phyloP scores from a whole-genome alignment of 1,140 invertebrate genomes.

The Luehdorfia chinensis region DNA sequence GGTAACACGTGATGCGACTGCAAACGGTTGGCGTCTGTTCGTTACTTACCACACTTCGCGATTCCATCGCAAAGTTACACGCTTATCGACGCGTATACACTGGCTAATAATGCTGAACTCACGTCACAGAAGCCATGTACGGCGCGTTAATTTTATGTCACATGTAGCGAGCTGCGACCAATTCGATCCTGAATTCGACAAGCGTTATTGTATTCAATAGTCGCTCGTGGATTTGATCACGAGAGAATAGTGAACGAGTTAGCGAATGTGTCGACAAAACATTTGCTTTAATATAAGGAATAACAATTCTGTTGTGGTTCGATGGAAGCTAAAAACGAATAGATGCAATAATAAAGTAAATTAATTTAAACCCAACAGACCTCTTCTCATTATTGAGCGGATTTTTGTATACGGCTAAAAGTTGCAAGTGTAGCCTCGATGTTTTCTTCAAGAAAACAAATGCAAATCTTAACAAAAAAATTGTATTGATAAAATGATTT shows the following conservation, averaged over 20 bases:
- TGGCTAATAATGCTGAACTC: not conserved
- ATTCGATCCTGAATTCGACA: conserved; percentile 13
- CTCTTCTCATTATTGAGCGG: too few species aligned
- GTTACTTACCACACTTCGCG: not conserved
- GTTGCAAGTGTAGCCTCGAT: too few species aligned
- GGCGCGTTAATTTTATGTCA: too few species aligned
- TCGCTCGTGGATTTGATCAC: conserved; percentile 12
- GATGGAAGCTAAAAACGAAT: conserved; percentile 11
- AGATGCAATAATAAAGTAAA: too few species aligned
- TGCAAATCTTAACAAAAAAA: too few species aligned
- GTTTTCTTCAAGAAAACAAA: too few species aligned
- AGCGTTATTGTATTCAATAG: conserved; percentile 17
- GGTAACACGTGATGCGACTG: conserved; percentile 19
- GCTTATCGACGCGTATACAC: not conserved
- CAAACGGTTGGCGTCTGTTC: conserved; percentile 1
- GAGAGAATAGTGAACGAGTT: conserved; percentile 14
- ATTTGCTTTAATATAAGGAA: conserved; percentile 8
- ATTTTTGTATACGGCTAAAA: too few species aligned
- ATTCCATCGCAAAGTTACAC: not conserved
- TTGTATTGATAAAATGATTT: too few species aligned
- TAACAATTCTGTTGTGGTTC: conserved; percentile 10
- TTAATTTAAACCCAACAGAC: too few species aligned
- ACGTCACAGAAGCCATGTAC: too few species aligned
- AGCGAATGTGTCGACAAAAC: conserved; percentile 16
- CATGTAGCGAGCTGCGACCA: not conserved